Evolutionary conservation across 2,797 vertebrate species (phyloP).

Genomic region (Pantherophis vulpinus): DNA sequence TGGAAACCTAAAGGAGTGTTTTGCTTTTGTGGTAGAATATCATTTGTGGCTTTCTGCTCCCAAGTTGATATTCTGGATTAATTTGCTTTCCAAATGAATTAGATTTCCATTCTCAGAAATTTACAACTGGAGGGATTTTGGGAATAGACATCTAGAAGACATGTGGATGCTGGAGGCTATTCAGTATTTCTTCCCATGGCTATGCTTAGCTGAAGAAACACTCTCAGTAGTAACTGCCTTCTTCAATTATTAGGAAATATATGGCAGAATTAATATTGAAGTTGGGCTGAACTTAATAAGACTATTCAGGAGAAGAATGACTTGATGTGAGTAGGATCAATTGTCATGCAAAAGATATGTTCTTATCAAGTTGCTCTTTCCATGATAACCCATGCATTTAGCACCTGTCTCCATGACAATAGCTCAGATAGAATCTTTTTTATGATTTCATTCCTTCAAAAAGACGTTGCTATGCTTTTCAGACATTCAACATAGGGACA

Average conservation of each 20-base stretch:
- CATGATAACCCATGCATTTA: not conserved
- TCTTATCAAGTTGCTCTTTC: not conserved
- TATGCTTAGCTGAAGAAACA: not conserved
- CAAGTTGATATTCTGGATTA: conserved; percentile 6
- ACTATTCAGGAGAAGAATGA: not conserved
- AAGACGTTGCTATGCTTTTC: not conserved
- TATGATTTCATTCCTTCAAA: not conserved
- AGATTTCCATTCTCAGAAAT: not conserved
- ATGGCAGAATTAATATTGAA: not conserved
- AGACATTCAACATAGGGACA: not conserved
- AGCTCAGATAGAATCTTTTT: not conserved
- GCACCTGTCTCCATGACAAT: not conserved
- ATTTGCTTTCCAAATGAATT: not conserved
- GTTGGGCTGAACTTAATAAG: not conserved
- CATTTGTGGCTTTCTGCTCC: conserved; percentile 4
- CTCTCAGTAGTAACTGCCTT: not conserved
- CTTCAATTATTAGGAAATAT: not conserved
- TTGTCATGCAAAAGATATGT: not conserved
- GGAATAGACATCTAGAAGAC: not conserved
- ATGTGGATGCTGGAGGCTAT: not conserved
- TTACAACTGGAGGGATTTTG: not conserved
- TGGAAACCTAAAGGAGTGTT: conserved; percentile 34
- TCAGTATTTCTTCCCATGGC: not conserved
- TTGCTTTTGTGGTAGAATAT: conserved; percentile 12
- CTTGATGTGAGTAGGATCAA: not conserved